Evolutionary conservation across 2,113 vertebrate genomes (phyloP), one percentile per base, ranked within the genome.

Genomic region (Chroicocephalus ridibundus): DNA sequence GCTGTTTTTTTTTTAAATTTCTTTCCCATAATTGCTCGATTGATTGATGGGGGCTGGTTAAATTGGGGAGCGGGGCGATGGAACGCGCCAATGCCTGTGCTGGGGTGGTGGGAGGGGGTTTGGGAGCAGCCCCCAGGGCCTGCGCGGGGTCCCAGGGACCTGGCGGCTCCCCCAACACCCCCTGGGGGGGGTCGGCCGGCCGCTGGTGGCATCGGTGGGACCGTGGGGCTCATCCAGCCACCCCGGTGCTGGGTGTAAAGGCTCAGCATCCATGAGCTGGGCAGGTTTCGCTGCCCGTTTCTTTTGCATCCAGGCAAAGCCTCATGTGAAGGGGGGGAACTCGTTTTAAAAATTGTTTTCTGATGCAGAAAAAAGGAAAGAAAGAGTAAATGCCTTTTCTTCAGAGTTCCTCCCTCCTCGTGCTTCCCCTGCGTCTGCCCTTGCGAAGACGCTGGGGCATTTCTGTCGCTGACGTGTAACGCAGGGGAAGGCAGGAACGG

Each of bases 361-460:
- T 58, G 66, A 18, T 3, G 42, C 1, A 13, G 38, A 34, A n/a
- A 55, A 55, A 40, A 34, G 3, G 13, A 4, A 2, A 68, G 27
- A 24, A 79, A 22, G 24, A 13, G 42, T 25, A 55, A 89, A 66
- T 9, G 21, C 7, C 10, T 0, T 1, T 51, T 78, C 55, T 46
- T 14, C 11, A 10, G 46, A 5, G 22, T 8, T 13, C 5, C 6
- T 74, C 47, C 26, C 40, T 38, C 38, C 29, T 60, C 22, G 0
- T 17, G 74, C 26, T 58, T 25, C 12, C 19, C 22, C 29, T 46
- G 25, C 6, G 0, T 18, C 60, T 22, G 29, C 15, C 34, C 34
- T 20, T 0, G 6, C 0, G 29, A 14, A 17, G 2, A 0, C 0
- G 25, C 29, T 11, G 72, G 1, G 22, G 5, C 1, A 3, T 29